These are phyloP conservation scores for Limosa lapponica DNA, from an alignment of 2,797 vertebrate species.

Conservation along the genomic window DNA sequence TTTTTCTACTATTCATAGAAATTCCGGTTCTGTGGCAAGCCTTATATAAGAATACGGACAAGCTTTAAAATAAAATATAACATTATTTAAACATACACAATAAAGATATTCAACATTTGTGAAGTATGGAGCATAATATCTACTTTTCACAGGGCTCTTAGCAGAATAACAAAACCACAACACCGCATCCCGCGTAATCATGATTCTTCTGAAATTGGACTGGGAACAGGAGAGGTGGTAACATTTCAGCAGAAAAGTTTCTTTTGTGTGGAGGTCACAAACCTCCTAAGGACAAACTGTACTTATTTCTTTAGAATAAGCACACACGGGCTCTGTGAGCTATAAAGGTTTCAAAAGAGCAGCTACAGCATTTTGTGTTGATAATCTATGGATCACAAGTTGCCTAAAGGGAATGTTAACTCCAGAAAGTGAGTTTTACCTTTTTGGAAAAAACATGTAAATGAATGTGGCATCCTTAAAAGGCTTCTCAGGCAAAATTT, in stretches of 20 bases:
- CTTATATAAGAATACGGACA: background rate
- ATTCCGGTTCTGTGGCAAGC: background rate
- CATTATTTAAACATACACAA: background rate
- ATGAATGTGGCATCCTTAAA: background rate
- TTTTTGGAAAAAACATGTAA: background rate
- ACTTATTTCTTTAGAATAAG: background rate
- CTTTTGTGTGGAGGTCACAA: background rate
- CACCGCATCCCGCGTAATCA: background rate
- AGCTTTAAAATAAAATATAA: background rate
- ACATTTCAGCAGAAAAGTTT: background rate
- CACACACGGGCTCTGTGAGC: background rate
- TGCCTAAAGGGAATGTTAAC: background rate
- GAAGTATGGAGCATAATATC: background rate
- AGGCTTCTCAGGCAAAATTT: conserved; percentile 5
- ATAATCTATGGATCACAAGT: conserved; percentile 12
- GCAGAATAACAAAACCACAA: background rate
- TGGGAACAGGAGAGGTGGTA: background rate
- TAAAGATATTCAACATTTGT: background rate
- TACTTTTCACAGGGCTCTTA: background rate
- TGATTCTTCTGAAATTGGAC: background rate
- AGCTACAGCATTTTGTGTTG: background rate
- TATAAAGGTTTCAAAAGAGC: background rate
- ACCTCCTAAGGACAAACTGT: background rate
- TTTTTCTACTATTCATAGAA: background rate
- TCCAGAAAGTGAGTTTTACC: background rate